Percentiles rank a stretch among this genome's conserved stretches.
phyloP scores from a whole-genome alignment of 2,797 vertebrate genomes.

The Perodicticus potto region DNA sequence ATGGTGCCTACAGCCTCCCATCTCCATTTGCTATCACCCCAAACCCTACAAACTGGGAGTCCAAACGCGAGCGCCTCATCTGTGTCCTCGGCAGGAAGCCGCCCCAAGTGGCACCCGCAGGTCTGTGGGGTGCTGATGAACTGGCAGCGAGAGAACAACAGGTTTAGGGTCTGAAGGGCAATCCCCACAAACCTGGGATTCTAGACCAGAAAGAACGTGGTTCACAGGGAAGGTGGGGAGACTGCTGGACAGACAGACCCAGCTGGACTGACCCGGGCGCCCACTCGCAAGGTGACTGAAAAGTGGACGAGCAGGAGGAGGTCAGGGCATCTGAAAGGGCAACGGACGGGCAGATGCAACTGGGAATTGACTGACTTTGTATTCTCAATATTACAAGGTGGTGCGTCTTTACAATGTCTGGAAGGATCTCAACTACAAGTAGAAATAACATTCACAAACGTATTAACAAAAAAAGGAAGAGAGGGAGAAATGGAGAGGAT shows the following conservation, averaged over 20 bases:
- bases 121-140: too few relatives aligned
- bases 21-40: too few relatives aligned
- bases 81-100: fast-evolving
- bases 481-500: neutral
- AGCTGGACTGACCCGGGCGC: too few relatives aligned
- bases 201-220: neutral
- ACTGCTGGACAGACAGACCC: too few relatives aligned
- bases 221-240: neutral
- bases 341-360: neutral
- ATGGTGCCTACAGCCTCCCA: neutral
- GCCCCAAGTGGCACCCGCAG: too few relatives aligned
- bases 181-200: neutral
- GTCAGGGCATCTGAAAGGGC: neutral
- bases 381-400: too few relatives aligned
- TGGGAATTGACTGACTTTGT: neutral
- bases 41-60: fast-evolving
- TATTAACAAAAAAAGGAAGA: neutral
- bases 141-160: neutral
- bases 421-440: too few relatives aligned
- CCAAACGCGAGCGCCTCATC: fast-evolving
- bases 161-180: neutral
- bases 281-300: too few relatives aligned
- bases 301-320: neutral
- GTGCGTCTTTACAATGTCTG: neutral
- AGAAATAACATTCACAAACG: neutral